Base-by-base conservation (phyloP, 2,113 vertebrate species). In the Chamaetylas fuelleborni region DNA sequence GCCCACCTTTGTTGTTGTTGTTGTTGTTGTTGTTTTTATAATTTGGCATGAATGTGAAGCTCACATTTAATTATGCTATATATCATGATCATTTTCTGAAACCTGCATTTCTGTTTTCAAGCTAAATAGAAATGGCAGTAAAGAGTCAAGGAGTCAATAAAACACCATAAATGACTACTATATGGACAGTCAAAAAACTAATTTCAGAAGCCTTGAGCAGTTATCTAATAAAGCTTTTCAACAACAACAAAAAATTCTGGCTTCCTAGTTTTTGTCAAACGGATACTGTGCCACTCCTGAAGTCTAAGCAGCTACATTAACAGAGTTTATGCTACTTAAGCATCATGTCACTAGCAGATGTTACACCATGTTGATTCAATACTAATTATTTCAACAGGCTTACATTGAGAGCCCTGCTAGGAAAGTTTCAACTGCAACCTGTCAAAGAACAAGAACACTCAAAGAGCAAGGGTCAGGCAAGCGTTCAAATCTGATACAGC, bases 401-500 rank as follows among this genome's bases (percentile, higher is more conserved):
- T 69, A 8, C 18, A 12, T 7, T 72, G 58, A 65, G 9, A 24
- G 48, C 15, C 9, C 12, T 48, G 14, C 6, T 77, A 65, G 62
- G 70, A 69, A 31, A 23, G 5, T 48, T 77, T 60, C 20, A 69
- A 38, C 20, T 36, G 12, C 1, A 9, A 26, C 14, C 34, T 61
- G 6, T 56, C 73, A 9, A 25, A 72, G 53, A 89, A 53, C 10
- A 38, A 5, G 6, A 71, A 38, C 2, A 19, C 24, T 76, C 45
- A 56, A 47, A 80, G 10, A n/a, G 16, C 2, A 5, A 23, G 11
- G 34, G 6, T 8, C n/a, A 9, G 3, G 18, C 1, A 1, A 28
- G 2, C 28, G 7, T 48, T 82, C 14, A 43, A 79, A 86, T n/a
- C 4, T 48, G 14, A 54, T 45, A 29, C 5, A 66, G 19, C 8